Evolutionary conservation across 2,888 invertebrate genomes (phyloP), one percentile per base, ranked within the genome.

Genomic region (Didymodactylos carnosus): DNA sequence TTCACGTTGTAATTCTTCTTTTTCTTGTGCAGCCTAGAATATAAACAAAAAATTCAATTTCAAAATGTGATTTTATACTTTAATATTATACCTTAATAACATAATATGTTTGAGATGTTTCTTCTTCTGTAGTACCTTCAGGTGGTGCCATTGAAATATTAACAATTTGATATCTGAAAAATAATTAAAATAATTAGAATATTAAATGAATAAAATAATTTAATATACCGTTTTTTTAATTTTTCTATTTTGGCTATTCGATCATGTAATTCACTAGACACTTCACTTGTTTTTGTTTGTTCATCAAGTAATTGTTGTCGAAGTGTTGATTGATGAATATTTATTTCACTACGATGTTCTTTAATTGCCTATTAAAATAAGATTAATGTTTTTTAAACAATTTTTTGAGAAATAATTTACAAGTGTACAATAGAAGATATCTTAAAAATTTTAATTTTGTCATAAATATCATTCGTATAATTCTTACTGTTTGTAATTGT

Each of bases 261-360:
- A 77, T 89, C 88, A 3, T 87, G 86, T 40, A 89, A 85, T 78
- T 88, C 88, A 11, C 84, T 83, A 76, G 86, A 86, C 77, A 89
- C 83, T 62, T 62, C 62, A 62, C 16, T 25, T 69, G 87, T 87
- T 76, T 87, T 87, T 77, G 87, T 84, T 80, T 89, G 89, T 73
- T 85, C 86, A 19, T 85, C 81, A 72, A 88, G 87, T 75, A 86
- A 86, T 79, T 89, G 88, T 13, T 87, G 85, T 76, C 79, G 82
- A 79, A 90, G 84, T 82, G 90, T 85, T 76, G 88, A 88, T 78
- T 86, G 86, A 72, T 89, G 88, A 3, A 87, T 86, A 39, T 83
- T 83, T 73, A 89, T 87, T 80, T 89, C 89, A 14, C 87, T 85
- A 76, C 87, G 83, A 0, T 89, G 87, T 82, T 89, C 89, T 81